Evolutionary conservation across 2,113 vertebrate genomes (phyloP), one percentile per base, ranked within the genome.

Genomic region (Anoplopoma fimbria): DNA sequence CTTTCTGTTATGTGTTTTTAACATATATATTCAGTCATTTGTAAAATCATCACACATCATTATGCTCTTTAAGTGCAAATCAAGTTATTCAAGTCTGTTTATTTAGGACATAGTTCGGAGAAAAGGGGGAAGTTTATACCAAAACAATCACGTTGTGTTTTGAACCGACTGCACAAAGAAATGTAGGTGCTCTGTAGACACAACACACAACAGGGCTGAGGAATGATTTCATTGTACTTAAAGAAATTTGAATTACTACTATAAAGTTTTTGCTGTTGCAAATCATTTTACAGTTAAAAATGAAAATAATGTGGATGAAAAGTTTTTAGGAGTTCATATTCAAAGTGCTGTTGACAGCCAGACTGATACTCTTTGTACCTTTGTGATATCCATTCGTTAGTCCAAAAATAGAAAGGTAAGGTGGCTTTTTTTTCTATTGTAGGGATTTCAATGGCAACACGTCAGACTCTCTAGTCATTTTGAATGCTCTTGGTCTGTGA

Each of bases 401-500:
- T 82, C 67, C 27, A 25, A 55, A 68, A 79, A 77, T 47, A 81
- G 58, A 67, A 69, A 60, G 53, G 21, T 21, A 51, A 79, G 73
- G 69, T 38, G 79, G 77, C 63, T 61, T 87, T 60, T 33, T 42
- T 71, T 89, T 86, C 60, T 64, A 19, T 84, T 80, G 79, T 69
- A 45, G 21, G 63, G 76, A 25, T 63, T 25, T 62, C 70, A 71
- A 27, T 42, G 47, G 75, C 68, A 78, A 85, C 80, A 73, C 73
- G 72, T 89, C 87, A 79, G 71, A 38, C 83, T 9, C 0, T 17
- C 0, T 17, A 27, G 75, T 83, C 17, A 17, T 67, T 88, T 87
- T 83, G 78, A 90, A 87, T 85, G 79, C 81, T 87, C 69, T 79
- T 62, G 75, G 53, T 81, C 60, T 61, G 65, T 77, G 75, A 80